Evolutionary conservation across 2,888 invertebrate species (phyloP).

Genomic region (Temnothorax unifasciatus): DNA sequence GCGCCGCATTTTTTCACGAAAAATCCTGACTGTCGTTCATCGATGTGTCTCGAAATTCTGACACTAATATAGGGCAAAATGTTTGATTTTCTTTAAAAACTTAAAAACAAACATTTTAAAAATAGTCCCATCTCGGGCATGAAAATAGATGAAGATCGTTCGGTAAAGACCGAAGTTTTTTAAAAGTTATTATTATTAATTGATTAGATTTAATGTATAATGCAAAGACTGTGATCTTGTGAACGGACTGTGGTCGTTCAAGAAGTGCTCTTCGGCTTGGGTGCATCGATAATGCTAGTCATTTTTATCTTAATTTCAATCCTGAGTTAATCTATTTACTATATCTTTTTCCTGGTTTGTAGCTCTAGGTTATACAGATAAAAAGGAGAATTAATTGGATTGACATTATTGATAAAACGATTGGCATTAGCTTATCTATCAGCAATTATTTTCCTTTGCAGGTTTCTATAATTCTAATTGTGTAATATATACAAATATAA

Average conservation of each 20-base stretch:
- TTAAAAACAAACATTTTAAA: not conserved
- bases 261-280: not conserved
- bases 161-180: not conserved
- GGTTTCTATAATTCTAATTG: not conserved
- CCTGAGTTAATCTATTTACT: not conserved
- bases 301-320: slow-evolving; percentile 2
- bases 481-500: slow-evolving; percentile 4
- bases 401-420: not conserved
- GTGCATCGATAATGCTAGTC: not conserved
- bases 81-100: not conserved
- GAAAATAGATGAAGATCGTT: not conserved
- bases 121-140: not conserved
- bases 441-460: not conserved
- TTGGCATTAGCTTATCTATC: not conserved
- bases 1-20: slow-evolving; percentile 62
- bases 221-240: not conserved
- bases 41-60: not conserved
- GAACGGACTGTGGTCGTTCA: not conserved
- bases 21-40: not conserved
- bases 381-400: not conserved
- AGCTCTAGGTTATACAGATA: not conserved
- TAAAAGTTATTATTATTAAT: not conserved
- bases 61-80: not conserved
- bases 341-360: not conserved
- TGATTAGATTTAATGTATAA: slow-evolving; percentile 11